phyloP scores from a whole-genome alignment of 37 sponge, comb jelly and placozoan species.

The Crambe crambe region DNA sequence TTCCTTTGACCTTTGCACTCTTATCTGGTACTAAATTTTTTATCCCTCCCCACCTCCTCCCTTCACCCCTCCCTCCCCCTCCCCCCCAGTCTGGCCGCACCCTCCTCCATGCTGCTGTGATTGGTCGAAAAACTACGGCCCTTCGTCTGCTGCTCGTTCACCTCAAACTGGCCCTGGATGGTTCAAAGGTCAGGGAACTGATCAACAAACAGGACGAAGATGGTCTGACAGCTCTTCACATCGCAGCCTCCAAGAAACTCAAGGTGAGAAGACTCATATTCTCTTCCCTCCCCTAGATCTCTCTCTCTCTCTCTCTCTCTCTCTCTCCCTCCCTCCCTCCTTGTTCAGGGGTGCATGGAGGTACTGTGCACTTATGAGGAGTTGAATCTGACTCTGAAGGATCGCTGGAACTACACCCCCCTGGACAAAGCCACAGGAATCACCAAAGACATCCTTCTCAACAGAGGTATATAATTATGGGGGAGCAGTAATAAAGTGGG shows the following conservation, averaged over 20 bases:
- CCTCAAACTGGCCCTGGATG: conserved; percentile 20
- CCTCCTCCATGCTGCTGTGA: conserved; percentile 54
- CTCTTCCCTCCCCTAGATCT: conserved; percentile 17
- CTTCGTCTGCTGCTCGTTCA: conserved; percentile 27
- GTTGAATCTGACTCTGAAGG: conserved; percentile 32
- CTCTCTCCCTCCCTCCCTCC: background rate
- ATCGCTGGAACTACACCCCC: conserved; percentile 66
- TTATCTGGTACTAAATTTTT: too few species aligned
- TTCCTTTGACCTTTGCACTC: too few species aligned
- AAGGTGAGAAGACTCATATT: background rate
- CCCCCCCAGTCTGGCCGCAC: conserved; percentile 28
- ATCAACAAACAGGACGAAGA: conserved; percentile 52
- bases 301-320: conserved; percentile 1
- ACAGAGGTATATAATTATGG: conserved; percentile 45
- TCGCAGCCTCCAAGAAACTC: conserved; percentile 9
- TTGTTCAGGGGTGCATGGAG: conserved; percentile 54
- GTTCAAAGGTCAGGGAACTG: conserved; percentile 11
- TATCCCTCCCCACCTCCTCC: too few species aligned
- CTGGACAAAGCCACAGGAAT: conserved; percentile 55
- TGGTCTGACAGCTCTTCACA: conserved; percentile 35
- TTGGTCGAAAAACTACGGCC: conserved; percentile 5
- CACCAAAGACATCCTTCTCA: conserved; percentile 51
- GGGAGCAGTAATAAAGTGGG: background rate
- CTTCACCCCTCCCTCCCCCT: background rate
- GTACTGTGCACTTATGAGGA: conserved; percentile 65